Base-by-base conservation (phyloP, 1,140 invertebrate genomes). In the Drosophila bifasciata region DNA sequence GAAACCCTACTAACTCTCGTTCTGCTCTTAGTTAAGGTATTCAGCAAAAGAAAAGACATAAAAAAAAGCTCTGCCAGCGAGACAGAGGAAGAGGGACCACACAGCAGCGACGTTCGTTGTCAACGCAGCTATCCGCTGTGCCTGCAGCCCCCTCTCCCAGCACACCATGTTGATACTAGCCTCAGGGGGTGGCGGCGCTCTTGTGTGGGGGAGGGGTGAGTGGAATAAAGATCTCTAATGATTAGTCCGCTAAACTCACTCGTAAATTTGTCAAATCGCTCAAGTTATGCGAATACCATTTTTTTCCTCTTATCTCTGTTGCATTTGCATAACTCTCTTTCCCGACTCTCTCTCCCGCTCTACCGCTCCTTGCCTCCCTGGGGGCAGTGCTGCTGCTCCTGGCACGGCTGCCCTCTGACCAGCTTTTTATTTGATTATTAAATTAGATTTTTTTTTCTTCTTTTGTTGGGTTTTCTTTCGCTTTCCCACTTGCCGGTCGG, bases 201-300 rank as follows among this genome's bases (percentile, higher is more conserved):
- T 44, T 41, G n/a, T 8, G 60, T 32, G 49, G 50, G 53, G 56
- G 43, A 44, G 23, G 49, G 50, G 53, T 52, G 43, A 44, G 23
- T 21, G 13, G 19, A 60, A 41, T 21, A 41, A 32, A 80, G 78
- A 85, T 85, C 72, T 77, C 50, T 66, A 61, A 76, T 85, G 83
- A 86, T 88, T 86, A 86, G 83, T 86, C 49, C 70, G 74, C 83
- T 78, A 72, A 86, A 83, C 66, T 83, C 70, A 83, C 83, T 84
- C 84, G 79, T 88, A 88, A 84, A 89, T 89, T 88, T 88, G 84
- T 89, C 84, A 86, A 86, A 81, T 86, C 81, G 73, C 76, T 36
- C 67, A 70, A 80, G 80, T 80, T 76, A 80, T 85, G 58, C 41
- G 53, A 71, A 53, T 60, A 52, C 53, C 57, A 60, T 49, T 80